A percentile compares a stretch with the other conserved stretches of the same genome.
Evolutionary conservation across 37 sponge, comb jelly and placozoan species (phyloP).

Genomic region (Chondrosia reniformis): DNA sequence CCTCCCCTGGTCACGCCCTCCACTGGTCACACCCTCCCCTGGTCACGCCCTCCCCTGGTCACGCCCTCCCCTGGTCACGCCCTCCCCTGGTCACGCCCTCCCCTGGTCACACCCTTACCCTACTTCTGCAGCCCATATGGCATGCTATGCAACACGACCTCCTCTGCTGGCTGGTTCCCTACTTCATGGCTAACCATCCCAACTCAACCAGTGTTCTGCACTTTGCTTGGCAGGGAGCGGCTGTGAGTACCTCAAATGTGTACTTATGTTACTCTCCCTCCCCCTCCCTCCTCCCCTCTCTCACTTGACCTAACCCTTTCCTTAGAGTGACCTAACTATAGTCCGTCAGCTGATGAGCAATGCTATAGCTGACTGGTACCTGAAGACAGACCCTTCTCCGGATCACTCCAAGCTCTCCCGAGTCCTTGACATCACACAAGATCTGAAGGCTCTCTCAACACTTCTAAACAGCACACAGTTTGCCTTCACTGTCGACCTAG

Average conservation of each 20-base stretch:
- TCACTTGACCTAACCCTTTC: background rate
- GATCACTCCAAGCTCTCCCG: slow-evolving; percentile 80
- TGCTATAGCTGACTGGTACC: slow-evolving; percentile 94
- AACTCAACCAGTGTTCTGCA: slow-evolving; percentile 69
- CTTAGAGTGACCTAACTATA: background rate
- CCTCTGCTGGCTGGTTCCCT: slow-evolving; percentile 65
- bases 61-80: background rate
- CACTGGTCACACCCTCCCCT: background rate
- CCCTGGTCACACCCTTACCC: background rate
- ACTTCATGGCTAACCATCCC: slow-evolving; percentile 86
- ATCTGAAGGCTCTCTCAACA: slow-evolving; percentile 73
- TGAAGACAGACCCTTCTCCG: slow-evolving; percentile 46
- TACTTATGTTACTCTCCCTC: background rate
- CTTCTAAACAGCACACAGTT: slow-evolving; percentile 78
- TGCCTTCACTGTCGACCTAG: slow-evolving; percentile 94
- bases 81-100: background rate
- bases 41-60: background rate
- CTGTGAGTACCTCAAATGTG: background rate
- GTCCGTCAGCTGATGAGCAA: slow-evolving; percentile 61
- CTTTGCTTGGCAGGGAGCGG: slow-evolving; percentile 79
- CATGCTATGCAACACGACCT: slow-evolving; percentile 78
- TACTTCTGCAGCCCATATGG: slow-evolving; percentile 40
- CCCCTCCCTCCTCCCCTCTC: background rate
- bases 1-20: background rate
- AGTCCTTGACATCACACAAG: slow-evolving; percentile 92